Base-by-base conservation (phyloP, 2,113 vertebrate species). In the Nycticebus coucang region DNA sequence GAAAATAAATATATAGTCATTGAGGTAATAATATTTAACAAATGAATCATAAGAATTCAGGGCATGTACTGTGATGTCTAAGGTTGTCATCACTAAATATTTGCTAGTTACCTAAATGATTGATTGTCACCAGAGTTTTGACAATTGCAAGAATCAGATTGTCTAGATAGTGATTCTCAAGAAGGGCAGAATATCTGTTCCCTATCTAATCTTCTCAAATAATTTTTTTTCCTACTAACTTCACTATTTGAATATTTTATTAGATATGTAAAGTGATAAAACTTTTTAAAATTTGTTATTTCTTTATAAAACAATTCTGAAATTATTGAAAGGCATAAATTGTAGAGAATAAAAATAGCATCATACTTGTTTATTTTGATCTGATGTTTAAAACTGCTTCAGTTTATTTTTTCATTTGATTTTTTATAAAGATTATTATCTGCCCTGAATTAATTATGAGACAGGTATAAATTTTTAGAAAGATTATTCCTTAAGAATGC, bases 371-470 rank as follows among this genome's bases (percentile, higher is more conserved):
- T 89, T 57, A 59, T 21, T 87, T 80, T 45, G 26, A 26, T 37
- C n/a, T 68, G 15, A 83, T 53, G 13, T 83, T 94, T 75, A 75
- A 92, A 91, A 71, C 45, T 6, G 19, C 12, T 69, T 79, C 28
- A 59, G 83, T 87, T 89, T 74, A 33, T 78, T 95, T 95, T 95
- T 91, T 8, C 28, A 59, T 90, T 87, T 92, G 69, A 26, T 78
- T 95, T 95, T 95, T 88, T 91, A 57, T 78, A 50, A 81, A 69
- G 89, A 62, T 81, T 62, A 53, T 89, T 60, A 22, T 90, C 53
- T 35, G 37, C 53, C 13, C 35, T 14, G 6, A 69, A 64, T 64
- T 59, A 57, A 92, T 72, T 10, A 64, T 79, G 19, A 81, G 37
- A 26, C 10, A 50, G 8, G 45, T 82, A 78, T 71, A 81, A 62